phyloP scores from a whole-genome alignment of 2,888 invertebrate genomes.

The Galeruca laticollis region DNA sequence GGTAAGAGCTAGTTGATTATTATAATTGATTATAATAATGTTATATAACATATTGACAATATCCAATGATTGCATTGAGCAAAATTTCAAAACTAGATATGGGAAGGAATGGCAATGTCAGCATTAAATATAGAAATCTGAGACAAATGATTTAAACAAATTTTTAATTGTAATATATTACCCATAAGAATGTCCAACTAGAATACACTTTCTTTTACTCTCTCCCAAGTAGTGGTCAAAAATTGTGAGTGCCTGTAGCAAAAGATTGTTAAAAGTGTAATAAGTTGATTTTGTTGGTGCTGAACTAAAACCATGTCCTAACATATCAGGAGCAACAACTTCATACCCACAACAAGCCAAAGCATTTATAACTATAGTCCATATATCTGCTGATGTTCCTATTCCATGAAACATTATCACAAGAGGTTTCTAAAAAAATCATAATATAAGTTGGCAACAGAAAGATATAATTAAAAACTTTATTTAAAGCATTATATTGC shows the following conservation, averaged over 20 bases:
- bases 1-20: too few species aligned
- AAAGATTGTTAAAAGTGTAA: slow-evolving; percentile 73
- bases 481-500: slow-evolving; percentile 10
- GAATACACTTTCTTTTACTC: slow-evolving; percentile 69
- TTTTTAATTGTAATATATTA: slow-evolving; percentile 57
- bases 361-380: slow-evolving; percentile 72
- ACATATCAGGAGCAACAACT: slow-evolving; percentile 75
- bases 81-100: too few species aligned
- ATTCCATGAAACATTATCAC: slow-evolving; percentile 77
- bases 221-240: slow-evolving; percentile 73
- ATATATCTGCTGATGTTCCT: slow-evolving; percentile 75
- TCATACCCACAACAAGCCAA: slow-evolving; percentile 73
- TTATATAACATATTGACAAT: too few species aligned
- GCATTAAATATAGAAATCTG: too few species aligned
- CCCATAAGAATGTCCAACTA: slow-evolving; percentile 80
- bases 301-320: slow-evolving; percentile 77
- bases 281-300: slow-evolving; percentile 70
- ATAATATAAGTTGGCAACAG: slow-evolving; percentile 18
- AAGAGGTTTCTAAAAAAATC: slow-evolving; percentile 65
- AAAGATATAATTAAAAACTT: slow-evolving; percentile 24
- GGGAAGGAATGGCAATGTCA: too few species aligned
- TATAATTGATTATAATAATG: too few species aligned
- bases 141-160: too few species aligned
- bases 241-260: slow-evolving; percentile 71
- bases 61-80: too few species aligned